Percentiles rank a stretch among this genome's conserved stretches.
Evolutionary conservation across 2,797 vertebrate genomes (phyloP).

Genomic region (Poeciliopsis turneri): DNA sequence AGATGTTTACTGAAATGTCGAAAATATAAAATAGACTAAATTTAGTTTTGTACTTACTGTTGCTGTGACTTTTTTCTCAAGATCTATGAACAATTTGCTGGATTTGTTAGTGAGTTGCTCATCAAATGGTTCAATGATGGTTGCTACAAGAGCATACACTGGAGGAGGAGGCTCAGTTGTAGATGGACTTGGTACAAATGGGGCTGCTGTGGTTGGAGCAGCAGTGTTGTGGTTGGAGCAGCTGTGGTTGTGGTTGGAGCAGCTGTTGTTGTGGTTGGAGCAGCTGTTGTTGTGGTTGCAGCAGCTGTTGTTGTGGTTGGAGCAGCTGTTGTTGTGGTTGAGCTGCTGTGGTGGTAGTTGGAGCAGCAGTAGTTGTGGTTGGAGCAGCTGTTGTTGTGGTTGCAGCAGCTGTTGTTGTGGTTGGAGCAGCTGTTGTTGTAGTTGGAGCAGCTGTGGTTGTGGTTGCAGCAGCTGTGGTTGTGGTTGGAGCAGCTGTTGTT

Average conservation of each 20-base stretch:
- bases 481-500: too few species aligned
- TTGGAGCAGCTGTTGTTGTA: too few species aligned
- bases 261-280: not conserved
- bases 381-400: too few species aligned
- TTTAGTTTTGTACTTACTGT: constrained; percentile 15
- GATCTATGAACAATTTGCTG: accelerated
- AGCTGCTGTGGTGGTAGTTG: too few species aligned
- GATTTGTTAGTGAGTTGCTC: accelerated
- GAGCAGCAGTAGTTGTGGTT: too few species aligned
- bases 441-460: too few species aligned
- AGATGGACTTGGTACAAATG: not conserved
- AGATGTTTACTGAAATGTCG: not conserved
- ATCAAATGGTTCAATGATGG: not conserved
- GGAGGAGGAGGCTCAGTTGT: not conserved
- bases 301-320: too few species aligned
- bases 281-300: not conserved
- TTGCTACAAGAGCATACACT: not conserved
- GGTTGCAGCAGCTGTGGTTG: too few species aligned
- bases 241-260: too few species aligned
- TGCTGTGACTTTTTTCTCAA: not conserved
- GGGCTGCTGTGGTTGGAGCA: not conserved
- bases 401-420: not conserved
- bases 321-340: too few species aligned
- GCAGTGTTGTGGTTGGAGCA: not conserved
- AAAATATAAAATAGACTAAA: too few species aligned